Evolutionary conservation across 1,140 invertebrate species (phyloP), one percentile per base, ranked within the genome.

Genomic region (Lepeophtheirus salmonis): DNA sequence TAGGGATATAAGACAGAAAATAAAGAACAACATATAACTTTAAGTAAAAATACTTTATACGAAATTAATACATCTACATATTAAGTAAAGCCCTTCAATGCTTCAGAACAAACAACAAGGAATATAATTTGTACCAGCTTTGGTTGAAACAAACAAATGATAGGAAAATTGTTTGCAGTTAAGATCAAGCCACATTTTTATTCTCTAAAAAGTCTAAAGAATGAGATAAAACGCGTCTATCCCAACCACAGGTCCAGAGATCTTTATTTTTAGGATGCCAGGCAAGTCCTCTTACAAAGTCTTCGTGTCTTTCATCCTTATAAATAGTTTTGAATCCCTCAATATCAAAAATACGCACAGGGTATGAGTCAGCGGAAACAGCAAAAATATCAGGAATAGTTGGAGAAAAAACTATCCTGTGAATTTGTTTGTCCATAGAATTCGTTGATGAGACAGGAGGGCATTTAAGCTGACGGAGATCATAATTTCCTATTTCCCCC

Each of bases 231-330:
- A 55, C 53, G 12, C 3, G 16, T 23, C 53, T 21, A 22, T 55
- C 53, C 53, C 53, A 55, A 16, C 53, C 53, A 12, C 16, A 18
- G 16, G 53, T 21, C 53, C 53, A 55, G 3, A 55, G 24, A 21
- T 12, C 22, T 10, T 20, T 20, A 6, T 17, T 17, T 6, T 12
- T 18, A 12, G 53, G 53, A 23, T 55, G 16, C 53, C 53, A 55
- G 16, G 53, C 53, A 12, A 55, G 22, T 3, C 53, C 53, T 21
- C 53, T 12, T 10, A 55, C 53, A 55, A 55, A 55, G 22, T 55
- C 53, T 20, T 41, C 30, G n/a, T 41, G 30, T 10, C 30, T 6
- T n/a, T 41, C 30, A 41, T 41, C 30, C 30, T 6, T 41, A 41
- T 41, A 41, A n/a, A 41, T 6, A 41, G n/a, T n/a, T n/a, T 41